These are phyloP conservation scores for Diorhabda sublineata DNA, from an alignment of 1,140 invertebrate genomes.

Conservation along the genomic window DNA sequence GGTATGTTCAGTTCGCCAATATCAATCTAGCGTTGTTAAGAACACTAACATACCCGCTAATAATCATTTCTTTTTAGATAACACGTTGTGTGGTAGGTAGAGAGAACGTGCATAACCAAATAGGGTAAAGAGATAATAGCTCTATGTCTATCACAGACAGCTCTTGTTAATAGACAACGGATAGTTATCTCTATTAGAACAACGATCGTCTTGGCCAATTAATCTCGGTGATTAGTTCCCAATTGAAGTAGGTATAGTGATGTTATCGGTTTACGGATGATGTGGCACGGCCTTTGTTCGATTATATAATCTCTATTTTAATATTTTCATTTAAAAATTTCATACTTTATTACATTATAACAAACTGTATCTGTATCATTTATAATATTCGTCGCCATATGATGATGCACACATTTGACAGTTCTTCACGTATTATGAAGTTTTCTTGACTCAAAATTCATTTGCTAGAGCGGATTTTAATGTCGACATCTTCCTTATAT, in stretches of 20 bases:
- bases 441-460: too few relatives aligned
- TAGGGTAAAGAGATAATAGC: constrained; percentile 2
- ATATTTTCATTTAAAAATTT: too few relatives aligned
- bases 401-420: too few relatives aligned
- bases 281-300: not conserved
- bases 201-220: not conserved
- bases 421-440: too few relatives aligned
- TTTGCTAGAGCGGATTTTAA: too few relatives aligned
- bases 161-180: not conserved
- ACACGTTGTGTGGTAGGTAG: constrained; percentile 1
- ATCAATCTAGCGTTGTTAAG: not conserved
- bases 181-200: constrained; percentile 1
- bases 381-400: too few relatives aligned
- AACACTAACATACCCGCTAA: not conserved
- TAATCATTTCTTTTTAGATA: not conserved
- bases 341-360: too few relatives aligned
- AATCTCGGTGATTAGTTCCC: not conserved
- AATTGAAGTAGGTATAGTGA: constrained; percentile 1
- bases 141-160: not conserved
- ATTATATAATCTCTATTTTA: not conserved
- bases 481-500: too few relatives aligned
- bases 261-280: not conserved
- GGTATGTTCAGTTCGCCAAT: not conserved
- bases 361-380: too few relatives aligned
- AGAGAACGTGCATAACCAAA: not conserved